Evolutionary conservation across 2,888 invertebrate species (phyloP).

Genomic region (Diarsia dahlii): DNA sequence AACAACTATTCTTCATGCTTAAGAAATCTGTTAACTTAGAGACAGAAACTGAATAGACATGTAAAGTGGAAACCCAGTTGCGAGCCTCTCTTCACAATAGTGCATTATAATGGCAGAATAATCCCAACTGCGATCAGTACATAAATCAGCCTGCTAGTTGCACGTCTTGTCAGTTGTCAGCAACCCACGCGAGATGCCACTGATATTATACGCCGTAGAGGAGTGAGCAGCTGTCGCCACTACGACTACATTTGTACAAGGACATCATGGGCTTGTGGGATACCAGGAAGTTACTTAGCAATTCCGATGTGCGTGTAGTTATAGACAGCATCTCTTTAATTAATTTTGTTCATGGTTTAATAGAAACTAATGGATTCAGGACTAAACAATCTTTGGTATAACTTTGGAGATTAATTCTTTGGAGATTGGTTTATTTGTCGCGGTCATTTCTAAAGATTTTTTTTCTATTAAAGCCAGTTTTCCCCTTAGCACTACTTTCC

Average conservation of each 20-base stretch:
- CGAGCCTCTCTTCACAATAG: not conserved
- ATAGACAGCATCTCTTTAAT: no score
- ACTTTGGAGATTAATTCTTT: no score
- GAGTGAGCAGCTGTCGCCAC: conserved; percentile 31
- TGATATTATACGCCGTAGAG: conserved; percentile 19
- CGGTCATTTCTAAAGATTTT: not conserved
- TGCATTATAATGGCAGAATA: conserved; percentile 1
- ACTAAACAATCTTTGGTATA: not conserved
- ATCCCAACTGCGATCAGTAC: conserved; percentile 1
- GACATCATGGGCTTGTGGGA: not conserved
- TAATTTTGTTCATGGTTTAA: not conserved
- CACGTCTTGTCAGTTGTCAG: conserved; percentile 1
- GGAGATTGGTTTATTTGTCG: not conserved
- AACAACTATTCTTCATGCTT: not conserved
- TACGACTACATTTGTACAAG: conserved; percentile 14
- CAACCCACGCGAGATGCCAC: conserved; percentile 32
- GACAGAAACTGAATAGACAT: not conserved
- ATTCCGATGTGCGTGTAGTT: not conserved
- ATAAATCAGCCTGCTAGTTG: conserved; percentile 12
- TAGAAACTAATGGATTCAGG: not conserved
- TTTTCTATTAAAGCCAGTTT: not conserved
- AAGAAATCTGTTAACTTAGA: not conserved
- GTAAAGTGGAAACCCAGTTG: not conserved
- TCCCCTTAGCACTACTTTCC: no score
- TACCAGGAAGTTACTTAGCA: not conserved